phyloP scores from a whole-genome alignment of 2,888 invertebrate species.

The Cheilosia vernalis region DNA sequence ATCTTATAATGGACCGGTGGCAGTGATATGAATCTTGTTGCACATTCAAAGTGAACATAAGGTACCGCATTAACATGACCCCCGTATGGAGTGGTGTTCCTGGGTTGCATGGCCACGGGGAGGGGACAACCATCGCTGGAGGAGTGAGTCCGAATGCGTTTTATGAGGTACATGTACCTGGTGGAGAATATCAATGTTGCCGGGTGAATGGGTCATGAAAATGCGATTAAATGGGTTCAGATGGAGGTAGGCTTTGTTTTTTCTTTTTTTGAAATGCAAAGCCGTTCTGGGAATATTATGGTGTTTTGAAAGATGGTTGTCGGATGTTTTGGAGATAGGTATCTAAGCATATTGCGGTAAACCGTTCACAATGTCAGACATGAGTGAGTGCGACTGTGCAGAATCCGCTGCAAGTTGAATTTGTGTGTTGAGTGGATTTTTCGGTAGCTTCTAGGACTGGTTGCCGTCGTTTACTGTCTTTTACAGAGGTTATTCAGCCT shows the following conservation, averaged over 20 bases:
- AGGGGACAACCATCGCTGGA: slow-evolving; percentile 54
- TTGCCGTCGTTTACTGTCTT: too few species aligned
- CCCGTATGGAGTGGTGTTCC: slow-evolving; percentile 14
- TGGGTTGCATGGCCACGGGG: slow-evolving; percentile 9
- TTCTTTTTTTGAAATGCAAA: not conserved
- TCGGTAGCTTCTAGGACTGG: too few species aligned
- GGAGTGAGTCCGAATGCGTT: slow-evolving; percentile 68
- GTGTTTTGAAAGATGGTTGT: slow-evolving; percentile 27
- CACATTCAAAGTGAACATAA: slow-evolving; percentile 63
- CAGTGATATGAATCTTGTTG: slow-evolving; percentile 73
- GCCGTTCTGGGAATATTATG: slow-evolving; percentile 26
- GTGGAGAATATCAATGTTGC: slow-evolving; percentile 57
- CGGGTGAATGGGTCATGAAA: slow-evolving; percentile 63
- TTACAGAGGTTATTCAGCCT: too few species aligned
- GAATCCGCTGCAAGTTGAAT: not conserved
- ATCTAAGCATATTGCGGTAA: slow-evolving; percentile 22
- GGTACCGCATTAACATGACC: slow-evolving; percentile 69
- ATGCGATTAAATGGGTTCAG: slow-evolving; percentile 50
- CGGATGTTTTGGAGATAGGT: slow-evolving; percentile 19
- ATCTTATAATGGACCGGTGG: slow-evolving; percentile 70
- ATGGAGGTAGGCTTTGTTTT: not conserved
- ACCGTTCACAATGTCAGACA: not conserved
- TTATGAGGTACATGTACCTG: slow-evolving; percentile 63
- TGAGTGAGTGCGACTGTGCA: not conserved
- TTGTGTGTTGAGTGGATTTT: too few species aligned